These are phyloP conservation scores for Hyphantria cunea DNA, from an alignment of 1,140 invertebrate genomes.

Conservation along the genomic window DNA sequence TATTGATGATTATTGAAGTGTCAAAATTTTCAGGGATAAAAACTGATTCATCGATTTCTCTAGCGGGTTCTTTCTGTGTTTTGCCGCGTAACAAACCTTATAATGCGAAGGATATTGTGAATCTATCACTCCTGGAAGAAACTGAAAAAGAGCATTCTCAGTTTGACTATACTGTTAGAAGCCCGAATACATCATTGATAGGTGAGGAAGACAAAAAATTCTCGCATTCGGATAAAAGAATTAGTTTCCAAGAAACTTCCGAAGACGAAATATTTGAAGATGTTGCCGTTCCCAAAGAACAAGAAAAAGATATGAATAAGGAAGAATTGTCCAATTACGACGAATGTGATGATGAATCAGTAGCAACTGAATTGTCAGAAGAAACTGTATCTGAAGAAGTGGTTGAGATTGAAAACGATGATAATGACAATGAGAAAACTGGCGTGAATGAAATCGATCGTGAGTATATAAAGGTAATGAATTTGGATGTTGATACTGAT, in stretches of 20 bases:
- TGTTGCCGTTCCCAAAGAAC: too few species aligned
- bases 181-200: conserved; percentile 1
- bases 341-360: too few species aligned
- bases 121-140: background rate
- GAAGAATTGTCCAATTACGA: too few species aligned
- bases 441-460: too few species aligned
- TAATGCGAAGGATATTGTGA: conserved; percentile 32
- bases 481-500: too few species aligned
- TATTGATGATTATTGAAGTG: too few species aligned
- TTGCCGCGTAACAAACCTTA: conserved; percentile 42
- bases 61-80: conserved; percentile 45
- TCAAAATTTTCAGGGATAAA: conserved; percentile 30
- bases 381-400: too few species aligned
- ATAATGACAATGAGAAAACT: too few species aligned
- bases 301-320: too few species aligned
- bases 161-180: conserved; percentile 12
- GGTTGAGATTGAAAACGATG: too few species aligned
- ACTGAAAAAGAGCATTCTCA: conserved; percentile 13
- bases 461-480: too few species aligned
- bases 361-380: too few species aligned
- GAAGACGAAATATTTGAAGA: background rate
- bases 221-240: background rate
- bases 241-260: conserved; percentile 1
- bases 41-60: conserved; percentile 39
- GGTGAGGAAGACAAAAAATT: background rate